Evolutionary conservation across 2,888 invertebrate genomes (phyloP).

Genomic region (Ormyrus pomaceus): DNA sequence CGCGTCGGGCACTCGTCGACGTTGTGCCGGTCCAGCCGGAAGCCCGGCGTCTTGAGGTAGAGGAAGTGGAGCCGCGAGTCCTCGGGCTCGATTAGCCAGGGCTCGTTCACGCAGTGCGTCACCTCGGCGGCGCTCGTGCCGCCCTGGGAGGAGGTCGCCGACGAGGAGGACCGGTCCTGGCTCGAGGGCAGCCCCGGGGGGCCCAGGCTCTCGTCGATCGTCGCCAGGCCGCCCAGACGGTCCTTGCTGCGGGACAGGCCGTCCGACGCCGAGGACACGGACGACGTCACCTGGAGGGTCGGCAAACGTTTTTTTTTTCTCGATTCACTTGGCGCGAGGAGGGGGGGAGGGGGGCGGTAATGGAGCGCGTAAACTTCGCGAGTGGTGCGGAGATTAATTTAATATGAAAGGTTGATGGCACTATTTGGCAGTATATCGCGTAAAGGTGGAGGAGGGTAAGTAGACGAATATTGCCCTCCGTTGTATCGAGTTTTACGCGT

Average conservation of each 20-base stretch:
- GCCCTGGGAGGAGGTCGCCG: neutral
- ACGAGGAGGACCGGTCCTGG: neutral
- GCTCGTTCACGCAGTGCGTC: conserved; percentile 82
- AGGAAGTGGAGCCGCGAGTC: conserved; percentile 83
- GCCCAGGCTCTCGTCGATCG: conserved; percentile 48
- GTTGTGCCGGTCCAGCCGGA: conserved; percentile 77
- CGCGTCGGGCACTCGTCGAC: conserved; percentile 80
- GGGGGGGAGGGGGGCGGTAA: neutral
- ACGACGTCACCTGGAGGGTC: conserved; percentile 26
- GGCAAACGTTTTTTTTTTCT: too few relatives aligned
- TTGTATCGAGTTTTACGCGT: too few relatives aligned
- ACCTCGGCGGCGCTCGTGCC: conserved; percentile 61
- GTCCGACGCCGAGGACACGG: conserved; percentile 17
- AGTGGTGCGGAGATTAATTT: too few relatives aligned
- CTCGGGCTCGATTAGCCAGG: conserved; percentile 88
- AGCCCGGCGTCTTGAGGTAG: conserved; percentile 84
- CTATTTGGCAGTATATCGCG: too few relatives aligned
- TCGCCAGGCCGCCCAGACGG: conserved; percentile 38
- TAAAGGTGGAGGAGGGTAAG: too few relatives aligned
- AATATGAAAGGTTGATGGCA: too few relatives aligned
- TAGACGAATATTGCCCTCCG: too few relatives aligned
- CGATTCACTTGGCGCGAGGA: neutral
- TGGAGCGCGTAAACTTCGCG: too few relatives aligned
- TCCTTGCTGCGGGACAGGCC: conserved; percentile 13
- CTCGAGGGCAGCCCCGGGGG: neutral